Conservation (phyloP, 2,797 vertebrate species). For the Pachyuromys duprasi region DNA sequence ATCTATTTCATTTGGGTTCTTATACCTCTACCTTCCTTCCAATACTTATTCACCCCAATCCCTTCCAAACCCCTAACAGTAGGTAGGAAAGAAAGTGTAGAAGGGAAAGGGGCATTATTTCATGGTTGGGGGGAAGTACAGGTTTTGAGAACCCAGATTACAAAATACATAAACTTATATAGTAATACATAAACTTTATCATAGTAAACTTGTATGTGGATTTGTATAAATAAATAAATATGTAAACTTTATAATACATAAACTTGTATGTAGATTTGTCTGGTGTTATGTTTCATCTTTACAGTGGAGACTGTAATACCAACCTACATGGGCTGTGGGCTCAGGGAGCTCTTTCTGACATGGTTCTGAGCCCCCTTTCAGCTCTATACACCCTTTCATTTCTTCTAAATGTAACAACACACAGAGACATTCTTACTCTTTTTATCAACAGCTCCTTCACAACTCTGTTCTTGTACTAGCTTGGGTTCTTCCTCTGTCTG, state of each 20-base stretch:
- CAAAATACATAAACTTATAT: not conserved
- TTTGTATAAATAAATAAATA: not conserved
- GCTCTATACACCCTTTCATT: not conserved
- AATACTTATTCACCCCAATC: too few relatives aligned
- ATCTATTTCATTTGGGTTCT: too few relatives aligned
- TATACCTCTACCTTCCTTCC: too few relatives aligned
- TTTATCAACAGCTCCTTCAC: accelerated
- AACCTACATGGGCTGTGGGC: not conserved
- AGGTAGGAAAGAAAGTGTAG: too few relatives aligned
- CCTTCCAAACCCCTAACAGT: too few relatives aligned
- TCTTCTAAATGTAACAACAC: not conserved
- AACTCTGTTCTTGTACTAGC: not conserved
- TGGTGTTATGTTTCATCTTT: not conserved
- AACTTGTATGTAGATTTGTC: not conserved
- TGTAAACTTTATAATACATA: not conserved
- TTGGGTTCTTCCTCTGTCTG: not conserved
- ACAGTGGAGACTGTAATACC: not conserved
- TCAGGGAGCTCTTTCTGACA: not conserved
- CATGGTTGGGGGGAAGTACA: not conserved
- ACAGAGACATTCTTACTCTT: not conserved
- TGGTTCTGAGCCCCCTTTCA: not conserved
- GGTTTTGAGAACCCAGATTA: not conserved
- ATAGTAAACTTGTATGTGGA: not conserved
- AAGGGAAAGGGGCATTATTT: too few relatives aligned
- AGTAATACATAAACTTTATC: not conserved